These are phyloP conservation scores for Cydia splendana DNA, from an alignment of 1,140 invertebrate species.

Conservation along the genomic window DNA sequence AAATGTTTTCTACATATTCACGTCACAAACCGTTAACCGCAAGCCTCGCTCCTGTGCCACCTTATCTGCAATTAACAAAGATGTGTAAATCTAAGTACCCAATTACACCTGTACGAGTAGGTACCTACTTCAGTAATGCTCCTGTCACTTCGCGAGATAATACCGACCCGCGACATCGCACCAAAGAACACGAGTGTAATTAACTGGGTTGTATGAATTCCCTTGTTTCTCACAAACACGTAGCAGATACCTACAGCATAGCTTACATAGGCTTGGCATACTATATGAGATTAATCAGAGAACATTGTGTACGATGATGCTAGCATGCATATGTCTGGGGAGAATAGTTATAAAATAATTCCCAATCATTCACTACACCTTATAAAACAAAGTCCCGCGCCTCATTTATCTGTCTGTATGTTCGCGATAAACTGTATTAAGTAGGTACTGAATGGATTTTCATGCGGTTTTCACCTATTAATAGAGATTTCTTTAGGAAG, in stretches of 20 bases:
- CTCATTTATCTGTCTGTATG: no score
- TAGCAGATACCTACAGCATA: not conserved
- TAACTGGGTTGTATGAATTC: slow-evolving; percentile 13
- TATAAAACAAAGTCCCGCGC: no score
- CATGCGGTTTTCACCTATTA: no score
- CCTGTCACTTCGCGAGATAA: slow-evolving; percentile 26
- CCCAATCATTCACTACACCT: not conserved
- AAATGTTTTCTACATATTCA: slow-evolving; percentile 4
- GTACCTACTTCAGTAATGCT: slow-evolving; percentile 28
- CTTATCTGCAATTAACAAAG: slow-evolving; percentile 27
- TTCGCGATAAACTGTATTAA: no score
- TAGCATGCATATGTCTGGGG: not conserved
- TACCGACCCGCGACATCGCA: slow-evolving; percentile 5
- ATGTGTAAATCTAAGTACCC: slow-evolving; percentile 30
- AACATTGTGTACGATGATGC: slow-evolving; percentile 16
- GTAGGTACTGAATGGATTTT: no score
- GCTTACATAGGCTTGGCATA: slow-evolving; percentile 7
- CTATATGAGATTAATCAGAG: slow-evolving; percentile 36
- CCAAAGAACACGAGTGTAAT: slow-evolving; percentile 24
- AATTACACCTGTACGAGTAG: slow-evolving; percentile 25
- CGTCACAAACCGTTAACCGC: not conserved
- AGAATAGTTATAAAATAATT: not conserved
- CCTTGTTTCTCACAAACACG: slow-evolving; percentile 16
- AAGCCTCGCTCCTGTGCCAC: not conserved
- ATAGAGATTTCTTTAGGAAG: no score